Conservation (phyloP, 2,888 invertebrate genomes). For the Philopedon plagiatum region DNA sequence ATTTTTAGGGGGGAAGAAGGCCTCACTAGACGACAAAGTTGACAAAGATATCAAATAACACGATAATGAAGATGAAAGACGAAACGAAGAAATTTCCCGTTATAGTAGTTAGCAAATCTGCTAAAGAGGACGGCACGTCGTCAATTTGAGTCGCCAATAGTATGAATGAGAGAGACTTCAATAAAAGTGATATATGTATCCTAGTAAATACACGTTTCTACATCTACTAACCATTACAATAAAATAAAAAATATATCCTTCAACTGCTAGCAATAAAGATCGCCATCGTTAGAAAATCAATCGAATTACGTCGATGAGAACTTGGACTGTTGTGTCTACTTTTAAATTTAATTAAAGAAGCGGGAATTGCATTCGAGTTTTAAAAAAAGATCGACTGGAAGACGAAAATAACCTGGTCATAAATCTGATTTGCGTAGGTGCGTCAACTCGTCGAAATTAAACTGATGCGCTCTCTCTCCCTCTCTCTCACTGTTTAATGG, state of each 20-base stretch:
- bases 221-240: neutral
- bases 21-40: too few relatives aligned
- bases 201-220: too few relatives aligned
- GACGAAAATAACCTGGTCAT: conserved; percentile 16
- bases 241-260: neutral
- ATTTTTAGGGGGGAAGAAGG: too few relatives aligned
- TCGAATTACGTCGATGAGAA: conserved; percentile 9
- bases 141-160: too few relatives aligned
- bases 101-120: too few relatives aligned
- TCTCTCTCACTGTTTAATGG: neutral
- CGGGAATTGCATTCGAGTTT: conserved; percentile 23
- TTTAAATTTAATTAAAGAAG: conserved; percentile 26
- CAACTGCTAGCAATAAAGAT: neutral
- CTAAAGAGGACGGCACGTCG: too few relatives aligned
- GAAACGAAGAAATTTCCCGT: too few relatives aligned
- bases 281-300: neutral
- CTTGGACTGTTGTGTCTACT: conserved; percentile 1
- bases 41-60: too few relatives aligned
- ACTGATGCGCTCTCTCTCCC: conserved; percentile 5
- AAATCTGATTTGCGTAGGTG: conserved; percentile 25
- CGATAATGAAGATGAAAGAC: too few relatives aligned
- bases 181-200: too few relatives aligned
- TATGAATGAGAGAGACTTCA: too few relatives aligned
- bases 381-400: conserved; percentile 30
- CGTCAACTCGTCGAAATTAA: conserved; percentile 29